Evolutionary conservation across 2,888 invertebrate genomes (phyloP).

Genomic region (Synanthedon andrenaeformis): DNA sequence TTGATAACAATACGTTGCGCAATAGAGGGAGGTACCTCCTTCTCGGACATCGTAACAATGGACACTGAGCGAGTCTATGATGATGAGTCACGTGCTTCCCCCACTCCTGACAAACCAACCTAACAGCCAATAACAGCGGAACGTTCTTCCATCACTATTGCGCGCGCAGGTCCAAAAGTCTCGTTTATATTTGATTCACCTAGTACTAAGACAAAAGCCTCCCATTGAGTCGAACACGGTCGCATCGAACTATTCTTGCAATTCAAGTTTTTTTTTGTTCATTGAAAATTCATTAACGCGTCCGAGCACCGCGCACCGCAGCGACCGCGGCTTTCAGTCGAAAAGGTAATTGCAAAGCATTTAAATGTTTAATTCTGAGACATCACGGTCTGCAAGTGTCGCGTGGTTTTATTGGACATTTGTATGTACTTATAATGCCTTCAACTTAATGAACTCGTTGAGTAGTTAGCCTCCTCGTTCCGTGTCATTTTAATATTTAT

Average conservation of each 20-base stretch:
- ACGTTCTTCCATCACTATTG: too few species aligned
- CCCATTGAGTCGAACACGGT: background rate
- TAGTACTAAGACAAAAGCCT: too few species aligned
- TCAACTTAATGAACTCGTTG: slow-evolving; percentile 40
- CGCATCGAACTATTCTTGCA: background rate
- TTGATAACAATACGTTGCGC: too few species aligned
- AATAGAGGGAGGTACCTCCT: too few species aligned
- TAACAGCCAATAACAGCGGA: too few species aligned
- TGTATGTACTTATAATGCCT: slow-evolving; percentile 11
- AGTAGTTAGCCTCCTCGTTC: slow-evolving; percentile 1
- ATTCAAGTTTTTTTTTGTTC: background rate
- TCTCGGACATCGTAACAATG: too few species aligned
- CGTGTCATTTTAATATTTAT: background rate
- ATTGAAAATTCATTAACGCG: slow-evolving; percentile 43
- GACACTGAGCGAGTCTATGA: too few species aligned
- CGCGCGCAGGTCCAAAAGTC: too few species aligned
- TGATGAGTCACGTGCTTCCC: too few species aligned
- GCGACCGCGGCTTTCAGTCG: slow-evolving; percentile 42
- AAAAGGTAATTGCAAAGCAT: slow-evolving; percentile 46
- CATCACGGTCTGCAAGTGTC: slow-evolving; percentile 27
- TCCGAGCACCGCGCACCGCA: slow-evolving; percentile 32
- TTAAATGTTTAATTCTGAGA: slow-evolving; percentile 47
- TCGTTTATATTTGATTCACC: too few species aligned
- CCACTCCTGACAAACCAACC: too few species aligned
- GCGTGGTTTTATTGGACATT: slow-evolving; percentile 32